Evolutionary conservation across 1,140 invertebrate species (phyloP), one percentile per base, ranked within the genome.

Genomic region (Periplaneta americana): DNA sequence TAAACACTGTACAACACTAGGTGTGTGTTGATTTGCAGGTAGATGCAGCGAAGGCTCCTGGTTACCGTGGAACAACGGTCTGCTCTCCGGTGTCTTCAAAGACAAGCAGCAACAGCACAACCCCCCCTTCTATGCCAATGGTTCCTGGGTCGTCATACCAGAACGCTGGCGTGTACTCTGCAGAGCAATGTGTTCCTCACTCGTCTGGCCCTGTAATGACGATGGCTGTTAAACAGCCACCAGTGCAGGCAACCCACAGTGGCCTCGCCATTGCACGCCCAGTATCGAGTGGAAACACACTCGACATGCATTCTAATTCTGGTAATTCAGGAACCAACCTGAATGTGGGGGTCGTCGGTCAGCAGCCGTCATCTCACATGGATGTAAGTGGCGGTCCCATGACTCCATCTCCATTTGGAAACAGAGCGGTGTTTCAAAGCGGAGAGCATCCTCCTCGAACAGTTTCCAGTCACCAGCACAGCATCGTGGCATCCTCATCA

Each of bases 11-110:
- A n/a, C n/a, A 66, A 66, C 11, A 1, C 48, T 76, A 0, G 79
- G 57, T 77, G 31, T 74, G 17, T 81, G 22, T 81, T 78, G 78
- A 75, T 74, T 57, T 86, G 35, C 86, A 93, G 85, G 93, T 93
- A 5, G 95, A 96, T 88, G 93, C 93, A 13, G 92, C 94, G 0
- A 96, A 96, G 88, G 95, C 95, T 33, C 95, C 95, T 1, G 95
- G 95, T 17, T 96, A 96, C 86, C 91, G 94, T 85, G 91, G 92
- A 77, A 91, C 90, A 74, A 90, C 92, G 15, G 91, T 94, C 82
- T 94, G 93, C 85, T 95, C 94, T 0, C 93, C 94, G 0, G 93
- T 94, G 13, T 93, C 92, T 66, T 92, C 91, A 5, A 93, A 93
- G 83, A 89, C 92, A 10, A 91, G 91, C 31, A 90, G 87, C 81